Base-by-base conservation (phyloP, 2,113 vertebrate species). In the Carlito syrichta region DNA sequence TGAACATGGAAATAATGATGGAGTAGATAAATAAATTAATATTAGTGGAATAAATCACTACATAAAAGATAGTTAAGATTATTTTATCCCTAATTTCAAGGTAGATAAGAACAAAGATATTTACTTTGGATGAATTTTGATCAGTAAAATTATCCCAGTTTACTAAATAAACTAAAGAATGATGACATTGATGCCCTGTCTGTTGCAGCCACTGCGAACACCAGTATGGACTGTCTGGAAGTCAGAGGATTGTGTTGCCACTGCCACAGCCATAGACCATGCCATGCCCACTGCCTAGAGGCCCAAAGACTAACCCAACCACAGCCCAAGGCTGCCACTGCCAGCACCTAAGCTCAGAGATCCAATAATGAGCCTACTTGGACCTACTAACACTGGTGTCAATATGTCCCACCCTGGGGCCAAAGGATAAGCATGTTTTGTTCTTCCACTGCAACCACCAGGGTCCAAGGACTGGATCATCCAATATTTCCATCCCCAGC, bases 71-170 rank as follows among this genome's bases (percentile, higher is more conserved):
- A 56, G 8, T 7, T 84, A 87, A 76, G 50, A 90, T 74, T 89
- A 84, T 35, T 52, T 95, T 87, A 40, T 50, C 27, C 17, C 81
- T 63, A 85, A 50, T 77, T 19, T 62, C 45, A 87, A 60, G 23
- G 60, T 30, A 81, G 40, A 71, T 76, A 78, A 50, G 38, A 82
- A 82, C 86, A 84, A 79, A 82, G 2, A 85, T 12, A 94, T 56
- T 96, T 86, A 71, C 40, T 69, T 71, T 69, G 60, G 95, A 82
- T 79, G 20, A 84, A 89, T 91, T 87, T 89, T 74, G 2, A 83
- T 63, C 40, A 17, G 7, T 50, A 81, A 96, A 93, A 82, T 66
- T 89, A 76, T 66, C 35, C 30, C 48, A 45, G 63, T 76, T 63
- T 78, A 86, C 30, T 68, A 77, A 60, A 0, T 35, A n/a, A 95